Base-by-base conservation (phyloP, 2,888 invertebrate genomes). In the Boloria euphrosyne region DNA sequence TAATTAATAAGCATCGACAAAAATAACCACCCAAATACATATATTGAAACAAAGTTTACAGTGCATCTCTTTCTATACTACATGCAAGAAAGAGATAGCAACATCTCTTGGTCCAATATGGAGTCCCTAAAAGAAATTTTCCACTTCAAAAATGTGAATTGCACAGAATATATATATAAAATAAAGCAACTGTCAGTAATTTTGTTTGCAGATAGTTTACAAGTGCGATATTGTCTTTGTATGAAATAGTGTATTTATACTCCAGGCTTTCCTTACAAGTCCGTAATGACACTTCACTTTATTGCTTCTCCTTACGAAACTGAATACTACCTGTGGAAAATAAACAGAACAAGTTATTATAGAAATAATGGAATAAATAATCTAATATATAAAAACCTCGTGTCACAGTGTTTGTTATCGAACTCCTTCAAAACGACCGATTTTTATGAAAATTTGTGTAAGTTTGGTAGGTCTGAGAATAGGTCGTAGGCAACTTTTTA, bases 261-360 rank as follows among this genome's bases (percentile, higher is more conserved):
- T 82, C 84, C 83, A 78, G 84, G 85, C 86, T 86, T 87, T 79
- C 83, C 83, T 86, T 84, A 85, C 78, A 84, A 90, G 90, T 90
- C 89, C 87, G 79, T 87, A 86, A 80, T 81, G 85, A 88, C 90
- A 90, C 90, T 86, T 90, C 90, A 91, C 90, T 89, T 88, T 81
- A 84, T 79, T 81, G 84, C 78, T 83, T 84, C 77, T 77, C 78
- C 79, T 80, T 81, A 76, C 76, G 79, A 75, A 80, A 81, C 71
- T 75, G 76, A 69, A 62, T 77, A 74, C 74, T 82, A 85, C 83
- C 90, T 90, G 86, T 0, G 72, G 75, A 70, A 14, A 38, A 38
- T 38, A 38, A 1, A 38, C 10, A 38, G 2, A 10, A 38, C 7
- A 6, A 31, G 31, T 31, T 7, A 31, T 10, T 5, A 6, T 6